Base-by-base conservation (phyloP, 2,797 vertebrate species). In the Melanotaenia parkinsoni region DNA sequence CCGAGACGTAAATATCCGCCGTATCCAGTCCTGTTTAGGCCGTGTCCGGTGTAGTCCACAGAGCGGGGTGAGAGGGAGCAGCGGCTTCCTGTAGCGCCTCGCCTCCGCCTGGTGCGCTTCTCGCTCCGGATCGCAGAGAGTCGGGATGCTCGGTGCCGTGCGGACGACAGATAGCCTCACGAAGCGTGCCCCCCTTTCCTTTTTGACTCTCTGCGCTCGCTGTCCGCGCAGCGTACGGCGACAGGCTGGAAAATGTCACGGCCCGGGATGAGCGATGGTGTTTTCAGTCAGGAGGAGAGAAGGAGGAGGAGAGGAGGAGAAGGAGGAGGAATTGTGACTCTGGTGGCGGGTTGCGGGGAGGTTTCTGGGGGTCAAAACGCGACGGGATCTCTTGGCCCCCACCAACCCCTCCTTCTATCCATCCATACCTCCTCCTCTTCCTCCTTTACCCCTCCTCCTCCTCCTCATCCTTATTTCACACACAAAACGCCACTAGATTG, bases 351-450 rank as follows among this genome's bases (percentile, higher is more conserved):
- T 85, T 76, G 86, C 37, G 65, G 85, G 91, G 92, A 92, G 92
- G 94, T 93, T 94, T 93, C 84, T 70, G 89, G 91, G 93, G 94
- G 94, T 95, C 95, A 95, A 93, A 94, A 93, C 95, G 88, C 94
- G 86, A 90, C 93, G 92, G 93, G 94, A 92, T 94, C 89, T 90
- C 91, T 89, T 81, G 72, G 60, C 84, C 58, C 47, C 28, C 62
- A 57, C 37, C 87, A 69, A 30, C 20, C 50, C 20, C 32, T 63
- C 54, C 35, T 26, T 76, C 50, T 13, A 54, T 54, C 51, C 24
- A 54, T 54, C 58, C 78, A 38, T 63, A 45, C 83, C 63, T 53
- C 72, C 69, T 75, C 60, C 71, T 64, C 79, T 63, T 77, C 26
- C 66, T 67, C 81, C 22, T 67, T 35, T 47, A 54, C 76, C 73